Evolutionary conservation across 2,797 vertebrate genomes (phyloP).

Genomic region (Rhadinocentrus ornatus): DNA sequence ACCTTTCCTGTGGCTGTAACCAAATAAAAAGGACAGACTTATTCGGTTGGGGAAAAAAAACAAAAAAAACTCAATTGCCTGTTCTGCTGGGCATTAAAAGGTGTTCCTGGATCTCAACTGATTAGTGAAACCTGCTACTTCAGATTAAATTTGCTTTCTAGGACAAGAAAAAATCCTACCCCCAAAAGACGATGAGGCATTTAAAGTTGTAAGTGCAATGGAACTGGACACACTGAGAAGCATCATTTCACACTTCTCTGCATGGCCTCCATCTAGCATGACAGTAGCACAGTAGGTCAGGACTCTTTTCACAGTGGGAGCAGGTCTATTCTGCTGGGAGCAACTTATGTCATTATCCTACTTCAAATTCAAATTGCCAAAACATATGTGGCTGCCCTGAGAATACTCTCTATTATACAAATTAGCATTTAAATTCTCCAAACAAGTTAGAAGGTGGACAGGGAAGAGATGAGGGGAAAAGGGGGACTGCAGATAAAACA

Average conservation of each 20-base stretch:
- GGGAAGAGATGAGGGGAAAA: slow-evolving; percentile 6
- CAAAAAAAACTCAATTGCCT: slow-evolving; percentile 47
- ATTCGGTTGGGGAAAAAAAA: slow-evolving; percentile 53
- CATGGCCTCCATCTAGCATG: slow-evolving; percentile 38
- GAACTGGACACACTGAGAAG: slow-evolving; percentile 1
- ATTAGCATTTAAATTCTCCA: slow-evolving; percentile 67
- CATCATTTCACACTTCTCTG: slow-evolving; percentile 25
- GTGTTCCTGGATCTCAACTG: slow-evolving; percentile 65
- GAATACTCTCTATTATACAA: slow-evolving; percentile 51
- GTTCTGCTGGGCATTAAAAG: slow-evolving; percentile 65
- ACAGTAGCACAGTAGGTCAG: slow-evolving; percentile 35
- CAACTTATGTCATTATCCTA: slow-evolving; percentile 60
- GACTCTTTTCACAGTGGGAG: slow-evolving; percentile 36
- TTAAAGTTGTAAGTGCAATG: slow-evolving; percentile 25
- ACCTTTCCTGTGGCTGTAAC: slow-evolving; percentile 59
- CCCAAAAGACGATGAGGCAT: slow-evolving; percentile 33
- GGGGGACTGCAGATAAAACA: slow-evolving; percentile 34
- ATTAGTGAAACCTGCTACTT: slow-evolving; percentile 51
- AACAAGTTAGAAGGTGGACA: slow-evolving; percentile 51
- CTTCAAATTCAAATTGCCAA: slow-evolving; percentile 60
- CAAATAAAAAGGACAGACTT: slow-evolving; percentile 67
- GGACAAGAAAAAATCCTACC: slow-evolving; percentile 33
- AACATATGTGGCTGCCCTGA: slow-evolving; percentile 57
- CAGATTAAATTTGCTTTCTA: slow-evolving; percentile 43
- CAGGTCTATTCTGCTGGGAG: slow-evolving; percentile 33